Conservation (phyloP, 2,113 vertebrate genomes). For the Bambusicola thoracicus region DNA sequence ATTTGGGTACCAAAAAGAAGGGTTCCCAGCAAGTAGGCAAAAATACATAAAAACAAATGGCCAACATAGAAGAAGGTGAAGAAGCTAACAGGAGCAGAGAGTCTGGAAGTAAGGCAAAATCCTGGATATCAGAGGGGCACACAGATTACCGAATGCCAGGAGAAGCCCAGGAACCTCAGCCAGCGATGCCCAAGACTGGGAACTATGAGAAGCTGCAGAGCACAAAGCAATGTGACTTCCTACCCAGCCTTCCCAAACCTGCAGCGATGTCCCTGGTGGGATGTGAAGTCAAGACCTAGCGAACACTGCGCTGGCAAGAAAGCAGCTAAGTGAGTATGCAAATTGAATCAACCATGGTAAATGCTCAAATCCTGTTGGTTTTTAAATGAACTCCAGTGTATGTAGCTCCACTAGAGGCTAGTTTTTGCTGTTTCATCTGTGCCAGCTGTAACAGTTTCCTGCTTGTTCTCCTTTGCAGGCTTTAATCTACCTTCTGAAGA, state of each 20-base stretch:
- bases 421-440: neutral
- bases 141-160: neutral
- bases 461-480: neutral
- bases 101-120: neutral
- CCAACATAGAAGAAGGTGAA: neutral
- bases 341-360: neutral
- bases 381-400: neutral
- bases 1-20: neutral
- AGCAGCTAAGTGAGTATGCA: neutral
- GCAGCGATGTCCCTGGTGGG: neutral
- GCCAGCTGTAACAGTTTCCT: neutral
- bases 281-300: neutral
- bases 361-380: neutral
- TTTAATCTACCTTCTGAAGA: neutral
- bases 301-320: neutral
- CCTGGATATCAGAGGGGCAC: neutral
- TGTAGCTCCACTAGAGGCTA: neutral
- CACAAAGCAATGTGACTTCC: neutral
- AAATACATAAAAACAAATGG: neutral
- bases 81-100: neutral
- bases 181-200: neutral
- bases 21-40: neutral
- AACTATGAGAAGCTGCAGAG: neutral
- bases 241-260: neutral
- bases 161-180: neutral